Evolutionary conservation across 2,113 vertebrate species (phyloP), one percentile per base, ranked within the genome.

Genomic region (Eubucco bourcierii): DNA sequence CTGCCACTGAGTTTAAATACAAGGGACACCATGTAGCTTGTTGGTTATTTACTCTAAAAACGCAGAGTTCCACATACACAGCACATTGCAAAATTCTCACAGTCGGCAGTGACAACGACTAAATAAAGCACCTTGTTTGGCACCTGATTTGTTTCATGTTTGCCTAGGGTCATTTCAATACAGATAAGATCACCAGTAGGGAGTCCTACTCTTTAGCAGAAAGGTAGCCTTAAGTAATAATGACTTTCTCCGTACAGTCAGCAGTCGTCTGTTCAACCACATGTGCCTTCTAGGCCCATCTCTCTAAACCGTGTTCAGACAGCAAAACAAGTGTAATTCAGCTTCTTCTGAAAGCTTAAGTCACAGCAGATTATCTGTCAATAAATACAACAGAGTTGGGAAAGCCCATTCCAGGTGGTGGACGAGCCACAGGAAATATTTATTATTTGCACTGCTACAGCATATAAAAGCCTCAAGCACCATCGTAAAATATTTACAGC

Each of bases 241-340:
- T 1, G 2, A 55, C 15, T 33, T 53, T 37, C 46, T 56, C 31
- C 46, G 53, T 11, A 20, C 20, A 17, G 2, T 1, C 61, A 63
- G 70, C 14, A n/a, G 28, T 15, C 1, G 23, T 18, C 1, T 0
- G 28, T 60, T 24, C 67, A 59, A 41, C 37, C 55, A 53, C 46
- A 52, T 29, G 5, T 2, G 2, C n/a, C 64, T 71, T 58, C 34
- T 34, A 53, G 28, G 8, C 18, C n/a, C 31, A 14, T 2, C 47
- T 63, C 79, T 61, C 60, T 47, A 15, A 65, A 29, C 23, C 6
- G 6, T 1, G 7, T 11, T 46, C 70, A 0, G 0, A 61, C 20
- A 74, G 3, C 64, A 55, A 44, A 87, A 64, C 20, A 24, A 29
- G 18, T 5, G 31, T 8, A 60, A 55, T 7, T 58, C 76, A 61